Evolutionary conservation across 2,113 vertebrate genomes (phyloP), one percentile per base, ranked within the genome.

Genomic region (Alligator mississippiensis): DNA sequence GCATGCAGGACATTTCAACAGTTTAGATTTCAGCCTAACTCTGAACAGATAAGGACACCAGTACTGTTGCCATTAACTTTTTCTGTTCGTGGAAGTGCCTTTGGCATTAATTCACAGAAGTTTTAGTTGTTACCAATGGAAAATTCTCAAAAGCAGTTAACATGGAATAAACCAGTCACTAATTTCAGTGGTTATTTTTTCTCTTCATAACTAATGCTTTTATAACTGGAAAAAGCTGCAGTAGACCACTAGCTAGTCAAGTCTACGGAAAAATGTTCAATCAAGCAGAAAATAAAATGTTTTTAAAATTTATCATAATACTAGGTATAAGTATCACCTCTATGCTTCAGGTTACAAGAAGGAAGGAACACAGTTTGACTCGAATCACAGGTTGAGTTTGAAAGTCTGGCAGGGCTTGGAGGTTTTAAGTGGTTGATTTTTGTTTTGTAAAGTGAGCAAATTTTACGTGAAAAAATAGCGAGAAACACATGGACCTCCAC

Each of bases 81-180:
- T 62, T 62, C 47, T 24, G 59, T 72, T 59, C 18, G 61, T 84
- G 87, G 92, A 86, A 89, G 66, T 77, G 0, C 84, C 94, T 82
- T 94, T 34, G 38, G 21, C n/a, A 72, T 19, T 57, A 80, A 78
- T 61, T 21, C 63, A 24, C 25, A 24, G 57, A 91, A 80, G 4
- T 3, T 47, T 10, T 28, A 54, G 77, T 30, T 28, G 14, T 55
- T 91, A 90, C 76, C 66, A 92, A 22, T 57, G 78, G 62, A 88
- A 85, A 72, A 90, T 80, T 95, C 62, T 92, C n/a, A 78, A 47
- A 47, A 60, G 78, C 79, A 84, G 14, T 86, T 92, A 55, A 9
- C 77, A 75, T 8, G 1, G 61, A 77, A 21, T 25, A 80, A 93
- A 63, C 1, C 30, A 83, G 66, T 80, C 77, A 87, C 85, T 68